phyloP scores from a whole-genome alignment of 2,113 vertebrate genomes.

The Bubo blakistoni region DNA sequence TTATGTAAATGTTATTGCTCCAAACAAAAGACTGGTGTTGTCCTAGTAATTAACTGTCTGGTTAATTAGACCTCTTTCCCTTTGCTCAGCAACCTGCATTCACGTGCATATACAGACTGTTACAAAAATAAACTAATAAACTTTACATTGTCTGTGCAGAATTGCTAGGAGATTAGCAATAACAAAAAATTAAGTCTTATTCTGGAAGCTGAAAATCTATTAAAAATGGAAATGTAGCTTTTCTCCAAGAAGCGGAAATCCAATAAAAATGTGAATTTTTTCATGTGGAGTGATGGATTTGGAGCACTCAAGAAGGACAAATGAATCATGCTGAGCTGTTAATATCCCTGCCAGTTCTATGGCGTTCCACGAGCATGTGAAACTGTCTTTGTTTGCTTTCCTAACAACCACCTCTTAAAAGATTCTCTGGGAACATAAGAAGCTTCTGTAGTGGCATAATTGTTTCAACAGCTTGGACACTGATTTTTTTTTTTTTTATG shows the following conservation, averaged over 20 bases:
- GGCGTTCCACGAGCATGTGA: constrained; percentile 27
- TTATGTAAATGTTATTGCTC: constrained; percentile 54
- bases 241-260: constrained; percentile 3
- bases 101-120: neutral
- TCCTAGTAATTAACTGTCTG: constrained; percentile 56
- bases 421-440: constrained; percentile 47
- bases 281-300: constrained; percentile 46
- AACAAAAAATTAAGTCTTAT: neutral
- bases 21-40: constrained; percentile 31
- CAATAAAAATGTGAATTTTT: constrained; percentile 52
- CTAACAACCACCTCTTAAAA: constrained; percentile 56
- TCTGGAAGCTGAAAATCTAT: constrained; percentile 14
- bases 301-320: constrained; percentile 56
- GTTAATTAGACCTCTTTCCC: constrained; percentile 45
- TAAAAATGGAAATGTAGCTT: constrained; percentile 46
- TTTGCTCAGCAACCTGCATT: constrained; percentile 57
- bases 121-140: constrained; percentile 33
- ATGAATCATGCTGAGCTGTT: constrained; percentile 62
- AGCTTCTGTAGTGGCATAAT: constrained; percentile 50
- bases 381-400: constrained; percentile 66
- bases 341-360: constrained; percentile 50
- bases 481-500: neutral
- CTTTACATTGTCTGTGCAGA: neutral
- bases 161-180: neutral
- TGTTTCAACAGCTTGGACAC: constrained; percentile 55